Conservation (phyloP, 2,888 invertebrate genomes). For the Lasius fuliginosus region DNA sequence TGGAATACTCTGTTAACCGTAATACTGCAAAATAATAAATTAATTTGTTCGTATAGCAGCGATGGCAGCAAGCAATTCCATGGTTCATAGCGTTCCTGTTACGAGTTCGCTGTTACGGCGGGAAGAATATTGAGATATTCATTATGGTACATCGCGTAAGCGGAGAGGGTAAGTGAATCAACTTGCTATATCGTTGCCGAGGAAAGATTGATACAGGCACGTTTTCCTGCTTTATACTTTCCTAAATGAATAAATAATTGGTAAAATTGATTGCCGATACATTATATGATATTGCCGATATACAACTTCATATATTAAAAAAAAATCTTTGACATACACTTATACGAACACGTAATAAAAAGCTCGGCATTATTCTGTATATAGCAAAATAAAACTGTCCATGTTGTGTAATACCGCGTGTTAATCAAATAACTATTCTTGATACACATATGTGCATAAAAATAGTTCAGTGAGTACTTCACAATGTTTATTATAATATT, state of each 20-base stretch:
- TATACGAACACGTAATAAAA: background rate
- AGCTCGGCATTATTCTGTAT: background rate
- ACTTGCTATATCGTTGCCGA: slow-evolving; percentile 14
- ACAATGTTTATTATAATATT: background rate
- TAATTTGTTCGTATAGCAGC: slow-evolving; percentile 70
- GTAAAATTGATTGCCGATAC: slow-evolving; percentile 1
- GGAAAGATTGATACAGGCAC: background rate
- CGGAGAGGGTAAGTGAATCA: slow-evolving; percentile 21
- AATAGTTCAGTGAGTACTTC: background rate
- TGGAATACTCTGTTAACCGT: slow-evolving; percentile 71
- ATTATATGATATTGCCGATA: too few relatives aligned
- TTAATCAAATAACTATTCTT: slow-evolving; percentile 15
- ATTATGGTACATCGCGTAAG: slow-evolving; percentile 20
- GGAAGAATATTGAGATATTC: slow-evolving; percentile 43
- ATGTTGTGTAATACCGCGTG: background rate
- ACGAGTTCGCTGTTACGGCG: slow-evolving; percentile 35
- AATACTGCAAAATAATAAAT: slow-evolving; percentile 73
- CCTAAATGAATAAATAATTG: background rate
- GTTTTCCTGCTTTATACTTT: background rate
- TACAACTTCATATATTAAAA: background rate
- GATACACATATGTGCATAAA: background rate
- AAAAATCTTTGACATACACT: background rate
- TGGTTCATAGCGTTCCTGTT: slow-evolving; percentile 19
- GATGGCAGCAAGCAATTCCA: slow-evolving; percentile 60
- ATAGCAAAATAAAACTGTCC: background rate